Conservation (phyloP, 2,797 vertebrate species). For the Mastacembelus armatus region DNA sequence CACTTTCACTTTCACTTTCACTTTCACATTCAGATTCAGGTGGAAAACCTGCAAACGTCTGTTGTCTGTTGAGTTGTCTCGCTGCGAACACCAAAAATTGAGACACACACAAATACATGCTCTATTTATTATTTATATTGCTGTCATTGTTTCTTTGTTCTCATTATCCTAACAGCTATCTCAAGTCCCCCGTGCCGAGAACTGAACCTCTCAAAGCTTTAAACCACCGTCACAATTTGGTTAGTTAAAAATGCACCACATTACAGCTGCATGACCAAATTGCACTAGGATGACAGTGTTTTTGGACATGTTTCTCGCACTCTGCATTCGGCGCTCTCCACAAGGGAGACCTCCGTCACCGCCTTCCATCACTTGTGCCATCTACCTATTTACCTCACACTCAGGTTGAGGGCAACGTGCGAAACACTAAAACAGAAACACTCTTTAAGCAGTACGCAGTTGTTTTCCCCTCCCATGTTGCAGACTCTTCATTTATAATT, state of each 20-base stretch:
- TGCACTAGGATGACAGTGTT: background rate
- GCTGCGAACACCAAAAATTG: too few species aligned
- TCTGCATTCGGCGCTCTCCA: slow-evolving; percentile 3
- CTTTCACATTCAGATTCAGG: too few species aligned
- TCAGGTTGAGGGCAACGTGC: background rate
- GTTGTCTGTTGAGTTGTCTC: too few species aligned
- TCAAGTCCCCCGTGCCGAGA: slow-evolving; percentile 30
- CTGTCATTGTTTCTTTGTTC: slow-evolving; percentile 55
- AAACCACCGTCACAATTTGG: slow-evolving; percentile 34
- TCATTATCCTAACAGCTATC: slow-evolving; percentile 47
- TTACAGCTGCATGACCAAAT: slow-evolving; percentile 4
- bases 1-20: too few species aligned
- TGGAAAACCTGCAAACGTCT: too few species aligned
- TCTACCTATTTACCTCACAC: background rate
- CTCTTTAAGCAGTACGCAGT: background rate
- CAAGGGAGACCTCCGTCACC: slow-evolving; percentile 19
- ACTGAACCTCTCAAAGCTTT: slow-evolving; percentile 30
- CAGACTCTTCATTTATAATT: background rate
- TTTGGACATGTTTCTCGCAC: slow-evolving; percentile 1
- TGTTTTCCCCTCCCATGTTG: background rate
- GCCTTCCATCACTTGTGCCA: background rate
- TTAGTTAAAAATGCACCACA: background rate
- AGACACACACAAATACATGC: slow-evolving; percentile 1
- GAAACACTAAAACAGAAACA: background rate
- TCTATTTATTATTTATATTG: slow-evolving; percentile 43